These are phyloP conservation scores for Tetragonisca angustula DNA, from an alignment of 2,888 invertebrate genomes.

Conservation along the genomic window DNA sequence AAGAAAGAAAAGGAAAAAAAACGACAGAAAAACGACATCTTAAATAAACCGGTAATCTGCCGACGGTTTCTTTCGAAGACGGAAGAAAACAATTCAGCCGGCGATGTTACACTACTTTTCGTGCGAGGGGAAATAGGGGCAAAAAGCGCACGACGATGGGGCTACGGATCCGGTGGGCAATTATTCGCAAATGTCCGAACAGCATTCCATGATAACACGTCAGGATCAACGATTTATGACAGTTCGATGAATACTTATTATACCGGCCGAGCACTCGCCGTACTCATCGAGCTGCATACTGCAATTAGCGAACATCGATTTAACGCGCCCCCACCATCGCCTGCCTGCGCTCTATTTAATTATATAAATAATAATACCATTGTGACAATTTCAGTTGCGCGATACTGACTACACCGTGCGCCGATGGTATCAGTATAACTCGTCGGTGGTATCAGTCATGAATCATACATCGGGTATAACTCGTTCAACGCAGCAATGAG, in stretches of 20 bases:
- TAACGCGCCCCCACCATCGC: conserved; percentile 12
- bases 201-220: conserved; percentile 37
- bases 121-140: conserved; percentile 27
- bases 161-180: conserved; percentile 36
- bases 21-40: background rate
- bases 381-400: too few species aligned
- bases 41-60: conserved; percentile 3
- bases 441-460: too few species aligned
- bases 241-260: conserved; percentile 54
- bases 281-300: conserved; percentile 17
- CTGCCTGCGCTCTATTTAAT: too few species aligned
- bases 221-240: conserved; percentile 47
- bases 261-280: background rate
- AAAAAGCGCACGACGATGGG: conserved; percentile 40
- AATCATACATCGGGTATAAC: too few species aligned
- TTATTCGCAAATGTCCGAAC: conserved; percentile 43
- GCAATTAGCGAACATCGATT: conserved; percentile 52
- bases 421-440: too few species aligned
- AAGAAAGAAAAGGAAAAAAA: too few species aligned
- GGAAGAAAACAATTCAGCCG: conserved; percentile 13
- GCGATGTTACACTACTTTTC: conserved; percentile 38
- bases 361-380: too few species aligned
- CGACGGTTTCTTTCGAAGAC: conserved; percentile 5
- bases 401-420: too few species aligned
- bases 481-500: too few species aligned